Evolutionary conservation across 1,140 invertebrate genomes (phyloP).

Genomic region (Solenopsis invicta): DNA sequence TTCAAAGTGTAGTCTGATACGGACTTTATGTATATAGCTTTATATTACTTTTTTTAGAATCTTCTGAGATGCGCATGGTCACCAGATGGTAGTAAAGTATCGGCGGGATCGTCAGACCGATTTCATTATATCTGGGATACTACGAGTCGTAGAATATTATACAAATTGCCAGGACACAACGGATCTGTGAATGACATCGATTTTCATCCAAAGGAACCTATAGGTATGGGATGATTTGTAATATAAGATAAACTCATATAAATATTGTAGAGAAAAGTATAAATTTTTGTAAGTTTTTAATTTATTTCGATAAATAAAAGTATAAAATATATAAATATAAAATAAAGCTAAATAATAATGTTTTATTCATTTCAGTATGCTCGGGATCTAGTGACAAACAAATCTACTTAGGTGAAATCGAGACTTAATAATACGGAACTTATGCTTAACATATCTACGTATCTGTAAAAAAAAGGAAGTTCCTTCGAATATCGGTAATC

Average conservation of each 20-base stretch:
- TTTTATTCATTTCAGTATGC: conserved; percentile 89
- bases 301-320: not conserved
- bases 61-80: conserved; percentile 93
- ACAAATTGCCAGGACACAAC: conserved; percentile 99
- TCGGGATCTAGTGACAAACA: conserved; percentile 98
- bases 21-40: not conserved
- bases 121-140: conserved; percentile 99
- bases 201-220: conserved; percentile 98
- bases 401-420: conserved; percentile 98
- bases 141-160: conserved; percentile 95
- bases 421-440: conserved; percentile 82
- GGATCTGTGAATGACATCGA: conserved; percentile 98
- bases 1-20: too few species aligned
- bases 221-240: conserved; percentile 88
- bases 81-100: conserved; percentile 92
- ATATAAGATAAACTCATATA: not conserved
- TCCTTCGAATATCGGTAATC: too few species aligned
- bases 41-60: conserved; percentile 87
- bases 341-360: conserved; percentile 20
- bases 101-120: conserved; percentile 97
- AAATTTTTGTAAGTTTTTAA: conserved; percentile 10
- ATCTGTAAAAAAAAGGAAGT: not conserved
- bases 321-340: too few species aligned
- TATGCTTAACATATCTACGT: not conserved
- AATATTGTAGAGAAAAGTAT: not conserved